Evolutionary conservation across 2,113 vertebrate genomes (phyloP).

Genomic region (Lichenostomus cassidix): DNA sequence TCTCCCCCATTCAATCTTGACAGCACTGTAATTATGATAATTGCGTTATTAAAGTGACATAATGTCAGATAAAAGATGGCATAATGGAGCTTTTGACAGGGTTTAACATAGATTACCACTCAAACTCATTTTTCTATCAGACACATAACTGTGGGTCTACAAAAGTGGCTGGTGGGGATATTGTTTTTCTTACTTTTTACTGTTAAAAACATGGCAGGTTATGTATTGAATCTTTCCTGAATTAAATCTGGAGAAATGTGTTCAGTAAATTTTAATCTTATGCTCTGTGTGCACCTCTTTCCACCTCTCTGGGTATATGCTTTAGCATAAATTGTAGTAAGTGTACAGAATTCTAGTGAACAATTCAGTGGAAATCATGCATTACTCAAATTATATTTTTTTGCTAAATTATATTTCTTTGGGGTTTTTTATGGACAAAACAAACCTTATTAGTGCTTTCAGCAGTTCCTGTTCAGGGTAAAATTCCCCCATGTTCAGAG

Average conservation of each 20-base stretch:
- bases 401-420: not conserved
- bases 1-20: not conserved
- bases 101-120: conserved; percentile 12
- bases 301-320: not conserved
- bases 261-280: not conserved
- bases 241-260: not conserved
- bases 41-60: conserved; percentile 58
- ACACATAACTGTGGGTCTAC: not conserved
- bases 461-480: not conserved
- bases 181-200: not conserved
- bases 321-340: not conserved
- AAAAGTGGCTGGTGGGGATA: not conserved
- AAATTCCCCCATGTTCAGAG: not conserved
- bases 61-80: conserved; percentile 19
- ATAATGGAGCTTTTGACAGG: conserved; percentile 48
- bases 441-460: not conserved
- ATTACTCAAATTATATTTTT: not conserved
- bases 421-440: not conserved
- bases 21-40: conserved; percentile 59
- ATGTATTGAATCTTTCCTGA: not conserved
- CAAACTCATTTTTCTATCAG: conserved; percentile 20
- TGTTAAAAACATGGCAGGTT: not conserved
- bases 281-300: not conserved
- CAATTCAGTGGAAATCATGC: not conserved
- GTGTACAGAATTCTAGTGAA: not conserved